Base-by-base conservation (phyloP, 2,888 invertebrate genomes). In the Pseudolycoriella hygida region DNA sequence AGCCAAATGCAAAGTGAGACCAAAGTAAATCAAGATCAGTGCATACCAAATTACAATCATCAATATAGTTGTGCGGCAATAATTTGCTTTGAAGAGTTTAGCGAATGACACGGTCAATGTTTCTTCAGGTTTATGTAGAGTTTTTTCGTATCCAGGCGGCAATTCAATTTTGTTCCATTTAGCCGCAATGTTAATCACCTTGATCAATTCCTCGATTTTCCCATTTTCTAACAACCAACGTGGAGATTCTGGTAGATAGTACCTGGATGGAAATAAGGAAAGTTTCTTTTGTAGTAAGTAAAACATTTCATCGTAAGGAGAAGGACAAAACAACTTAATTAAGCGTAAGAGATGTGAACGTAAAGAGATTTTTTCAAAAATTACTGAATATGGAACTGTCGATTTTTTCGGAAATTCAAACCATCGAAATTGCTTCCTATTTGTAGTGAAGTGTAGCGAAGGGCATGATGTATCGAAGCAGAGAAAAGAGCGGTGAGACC, bases 1-100 rank as follows among this genome's bases (percentile, higher is more conserved):
- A 48, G 74, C 77, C 32, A 84, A 67, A 58, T 85, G 84, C 43
- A 85, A 63, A 42, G 82, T 72, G n/a, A 85, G 64, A 2, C 84
- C 85, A 52, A 84, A 85, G 60, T 85, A 85, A 1, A 80, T 76
- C 42, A 84, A 72, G 48, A 84, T 80, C 58, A 82, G 74, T 20
- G 76, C 70, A 57, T 81, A 77, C 84, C 84, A 85, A 43, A 77
- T 71, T 25, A 80, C 56, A 53, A 80, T 75, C 17, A 80, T 67
- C 46, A 80, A 72, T 17, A 79, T 64, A 0, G 83, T 82, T 49
- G 75, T 76, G 55, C 73, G 77, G 51, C 76, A 64, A 54, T 82
- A 71, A 49, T 64, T 61, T 31, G 76, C 74, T 55, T 69, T 72
- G 57, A 82, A 80, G 1, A 83, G 69, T 57, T 82, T 76, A 30